phyloP scores from a whole-genome alignment of 2,113 vertebrate genomes.

The Sebastes fasciatus region DNA sequence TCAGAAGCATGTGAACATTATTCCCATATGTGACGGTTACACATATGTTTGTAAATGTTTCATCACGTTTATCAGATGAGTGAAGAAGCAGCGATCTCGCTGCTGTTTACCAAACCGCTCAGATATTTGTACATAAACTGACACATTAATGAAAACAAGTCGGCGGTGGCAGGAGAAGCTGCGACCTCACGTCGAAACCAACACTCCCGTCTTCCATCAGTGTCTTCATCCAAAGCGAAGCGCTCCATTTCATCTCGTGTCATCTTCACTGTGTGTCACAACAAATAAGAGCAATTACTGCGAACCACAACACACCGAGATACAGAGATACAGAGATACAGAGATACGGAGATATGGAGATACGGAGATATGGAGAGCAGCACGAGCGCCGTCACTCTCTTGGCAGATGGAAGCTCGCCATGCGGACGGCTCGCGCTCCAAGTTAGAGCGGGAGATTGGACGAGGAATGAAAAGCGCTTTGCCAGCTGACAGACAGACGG shows the following conservation, averaged over 20 bases:
- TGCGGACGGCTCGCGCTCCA: conserved; percentile 47
- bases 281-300: conserved; percentile 68
- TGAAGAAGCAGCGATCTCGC: not conserved
- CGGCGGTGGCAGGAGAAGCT: not conserved
- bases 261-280: conserved; percentile 39
- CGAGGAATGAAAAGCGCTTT: conserved; percentile 41
- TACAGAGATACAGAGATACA: not conserved
- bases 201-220: conserved; percentile 45
- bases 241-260: conserved; percentile 35
- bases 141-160: conserved; percentile 41
- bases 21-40: no score
- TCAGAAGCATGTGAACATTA: no score
- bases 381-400: conserved; percentile 21
- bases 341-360: no score
- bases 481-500: conserved; percentile 60
- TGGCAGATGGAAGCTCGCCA: conserved; percentile 56
- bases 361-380: conserved; percentile 36
- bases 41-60: not conserved
- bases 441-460: conserved; percentile 52
- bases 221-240: conserved; percentile 32
- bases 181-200: conserved; percentile 26
- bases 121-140: conserved; percentile 47
- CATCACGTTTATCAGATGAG: conserved; percentile 8
- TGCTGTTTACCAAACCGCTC: conserved; percentile 32
- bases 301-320: conserved; percentile 37